Base-by-base conservation (phyloP, 1,140 invertebrate genomes). In the Drosophila nikananu region DNA sequence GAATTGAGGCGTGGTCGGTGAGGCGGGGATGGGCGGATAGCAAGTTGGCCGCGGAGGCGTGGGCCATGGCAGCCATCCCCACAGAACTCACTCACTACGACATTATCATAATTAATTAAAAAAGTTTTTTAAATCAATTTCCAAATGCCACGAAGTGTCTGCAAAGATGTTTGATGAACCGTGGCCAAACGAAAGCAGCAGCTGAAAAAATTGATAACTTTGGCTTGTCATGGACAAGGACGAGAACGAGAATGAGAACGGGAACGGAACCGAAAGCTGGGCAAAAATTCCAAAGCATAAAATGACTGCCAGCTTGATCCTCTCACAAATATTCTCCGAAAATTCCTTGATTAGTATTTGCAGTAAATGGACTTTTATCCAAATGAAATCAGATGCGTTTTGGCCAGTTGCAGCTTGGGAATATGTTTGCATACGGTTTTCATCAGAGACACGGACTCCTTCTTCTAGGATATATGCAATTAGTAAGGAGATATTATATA, bases 111-210 rank as follows among this genome's bases (percentile, higher is more conserved):
- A 89, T 89, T 89, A 89, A 89, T 89, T 89, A 89, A 89, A 89
- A 89, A 89, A 86, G 86, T 90, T 89, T 89, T 84, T 86, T 86
- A 89, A 89, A 89, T 90, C 86, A 89, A 89, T 89, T 89, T 89
- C 63, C 57, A 86, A 90, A 90, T 89, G 86, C 67, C 75, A 74
- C 77, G 73, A 81, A 73, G 67, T 86, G 86, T 84, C 78, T 90
- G 81, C 66, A 59, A 58, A 61, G 70, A 63, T 84, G 70, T 86
- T 79, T 89, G 86, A 89, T 86, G 86, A 89, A 82, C 86, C 86
- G 68, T 82, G 49, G 65, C 59, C 81, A 71, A 71, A 70, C 71
- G 48, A 13, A 55, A 66, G 62, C 57, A 57, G 54, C 54, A 80
- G 67, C 62, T 73, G 46, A 59, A 64, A 51, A 60, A 74, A 71